phyloP scores from a whole-genome alignment of 1,140 invertebrate genomes.

The Leptinotarsa defecta region DNA sequence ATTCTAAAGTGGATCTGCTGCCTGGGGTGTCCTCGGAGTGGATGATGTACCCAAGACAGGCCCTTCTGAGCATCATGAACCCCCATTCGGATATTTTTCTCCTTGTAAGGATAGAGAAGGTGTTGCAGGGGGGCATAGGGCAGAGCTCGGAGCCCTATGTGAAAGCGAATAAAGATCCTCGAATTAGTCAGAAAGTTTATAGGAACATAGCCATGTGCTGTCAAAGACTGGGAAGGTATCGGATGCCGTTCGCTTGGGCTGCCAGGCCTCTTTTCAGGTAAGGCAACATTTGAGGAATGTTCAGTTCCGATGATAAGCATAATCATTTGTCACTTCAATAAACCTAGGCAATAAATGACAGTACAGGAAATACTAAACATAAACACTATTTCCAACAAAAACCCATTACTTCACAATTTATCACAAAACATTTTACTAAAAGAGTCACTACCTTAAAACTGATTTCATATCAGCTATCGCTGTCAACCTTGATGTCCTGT shows the following conservation, averaged over 20 bases:
- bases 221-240: constrained; percentile 83
- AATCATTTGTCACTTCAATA: too few species aligned
- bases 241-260: constrained; percentile 96
- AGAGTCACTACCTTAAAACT: too few species aligned
- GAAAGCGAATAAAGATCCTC: constrained; percentile 76
- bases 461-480: too few species aligned
- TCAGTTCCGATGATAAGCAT: constrained; percentile 8
- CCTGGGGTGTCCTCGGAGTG: constrained; percentile 67
- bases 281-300: constrained; percentile 4
- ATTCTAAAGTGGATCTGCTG: constrained; percentile 55
- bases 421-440: too few species aligned
- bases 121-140: constrained; percentile 86
- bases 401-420: too few species aligned
- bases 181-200: constrained; percentile 79
- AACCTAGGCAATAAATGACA: too few species aligned
- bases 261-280: constrained; percentile 80
- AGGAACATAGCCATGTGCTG: constrained; percentile 81
- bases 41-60: constrained; percentile 71
- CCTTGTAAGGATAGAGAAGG: constrained; percentile 88
- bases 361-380: too few species aligned
- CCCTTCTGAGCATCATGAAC: constrained; percentile 79
- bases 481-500: too few species aligned
- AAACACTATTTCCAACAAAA: too few species aligned
- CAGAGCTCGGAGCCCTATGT: constrained; percentile 88
- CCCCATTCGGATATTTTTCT: constrained; percentile 87